A percentile compares a stretch with the other conserved stretches of the same genome.
These are phyloP conservation scores for Plectus sambesii DNA, from an alignment of 1,140 invertebrate genomes.

Conservation along the genomic window DNA sequence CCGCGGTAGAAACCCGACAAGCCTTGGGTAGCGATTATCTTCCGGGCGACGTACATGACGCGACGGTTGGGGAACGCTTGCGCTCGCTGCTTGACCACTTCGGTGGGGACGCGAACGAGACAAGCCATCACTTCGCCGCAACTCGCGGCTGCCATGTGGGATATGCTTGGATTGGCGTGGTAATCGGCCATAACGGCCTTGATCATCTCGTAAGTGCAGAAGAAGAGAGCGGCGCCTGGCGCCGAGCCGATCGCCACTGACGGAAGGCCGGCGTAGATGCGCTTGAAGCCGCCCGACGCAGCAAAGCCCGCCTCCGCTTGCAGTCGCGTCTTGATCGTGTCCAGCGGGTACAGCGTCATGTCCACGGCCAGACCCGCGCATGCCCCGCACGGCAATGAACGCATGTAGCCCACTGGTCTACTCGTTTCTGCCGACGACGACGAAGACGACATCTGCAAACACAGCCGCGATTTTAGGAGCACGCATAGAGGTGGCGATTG, in stretches of 20 bases:
- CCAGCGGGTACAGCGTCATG: conserved; percentile 58
- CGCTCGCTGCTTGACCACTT: conserved; percentile 83
- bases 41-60: conserved; percentile 53
- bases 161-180: no score
- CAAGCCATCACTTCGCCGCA: conserved; percentile 57
- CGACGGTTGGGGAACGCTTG: conserved; percentile 59
- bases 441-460: no score
- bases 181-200: conserved; percentile 46
- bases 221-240: conserved; percentile 72
- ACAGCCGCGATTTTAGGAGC: no score
- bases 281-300: conserved; percentile 71
- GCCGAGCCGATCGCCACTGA: conserved; percentile 42
- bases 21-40: conserved; percentile 53
- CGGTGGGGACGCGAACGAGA: conserved; percentile 75
- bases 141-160: conserved; percentile 32
- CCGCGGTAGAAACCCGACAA: conserved; percentile 70
- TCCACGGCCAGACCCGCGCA: conserved; percentile 40
- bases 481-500: no score
- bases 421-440: no score
- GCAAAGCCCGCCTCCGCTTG: conserved; percentile 76
- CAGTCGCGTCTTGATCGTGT: conserved; percentile 84
- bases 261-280: conserved; percentile 70
- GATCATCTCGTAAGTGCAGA: conserved; percentile 68
- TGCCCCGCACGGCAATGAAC: no score
- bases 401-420: no score